Evolutionary conservation across 2,797 vertebrate genomes (phyloP), one percentile per base, ranked within the genome.

Genomic region (Leptodactylus fallax): DNA sequence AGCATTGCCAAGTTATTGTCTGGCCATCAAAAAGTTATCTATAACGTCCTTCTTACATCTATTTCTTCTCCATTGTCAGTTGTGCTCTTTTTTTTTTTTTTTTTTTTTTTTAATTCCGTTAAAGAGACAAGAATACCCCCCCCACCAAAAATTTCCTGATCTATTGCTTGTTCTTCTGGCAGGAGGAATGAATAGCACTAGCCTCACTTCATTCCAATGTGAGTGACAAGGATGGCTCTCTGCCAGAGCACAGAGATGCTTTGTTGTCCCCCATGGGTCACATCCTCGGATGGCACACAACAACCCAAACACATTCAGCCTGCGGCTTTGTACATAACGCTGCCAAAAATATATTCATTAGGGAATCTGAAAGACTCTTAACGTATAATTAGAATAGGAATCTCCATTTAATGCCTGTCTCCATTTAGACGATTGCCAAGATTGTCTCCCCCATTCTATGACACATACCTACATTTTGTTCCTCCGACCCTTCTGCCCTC

Each of bases 381-480:
- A 77, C 53, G 11, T 77, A 77, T 51, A 77, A 77, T 77, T 77
- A 53, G 47, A 51, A 77, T 53, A 53, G 25, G 72, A 51, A 53
- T 23, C 72, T n/a, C 47, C n/a, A 51, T 77, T n/a, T n/a, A 77
- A 51, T 23, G 72, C 19, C 21, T 51, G 72, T 53, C 27, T 36
- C 27, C 36, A 72, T 13, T 47, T 72, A 47, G 25, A 72, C 16
- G 7, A 19, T 72, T 47, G 69, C 69, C 36, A 72, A 47, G 36
- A 72, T 16, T 17, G 27, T 12, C 67, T 9, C 17, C 16, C 27
- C 27, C 36, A 0, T 65, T 9, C 61, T 65, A 23, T 47, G 19
- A 13, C 45, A 72, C 16, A 51, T 74, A 47, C 17, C 71, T 45
- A 21, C 45, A 71, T 45, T 72, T 36, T 6, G 36, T 71, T 71